phyloP scores from a whole-genome alignment of 53 echinoderm and acorn worm species.

The Luidia sarsii region DNA sequence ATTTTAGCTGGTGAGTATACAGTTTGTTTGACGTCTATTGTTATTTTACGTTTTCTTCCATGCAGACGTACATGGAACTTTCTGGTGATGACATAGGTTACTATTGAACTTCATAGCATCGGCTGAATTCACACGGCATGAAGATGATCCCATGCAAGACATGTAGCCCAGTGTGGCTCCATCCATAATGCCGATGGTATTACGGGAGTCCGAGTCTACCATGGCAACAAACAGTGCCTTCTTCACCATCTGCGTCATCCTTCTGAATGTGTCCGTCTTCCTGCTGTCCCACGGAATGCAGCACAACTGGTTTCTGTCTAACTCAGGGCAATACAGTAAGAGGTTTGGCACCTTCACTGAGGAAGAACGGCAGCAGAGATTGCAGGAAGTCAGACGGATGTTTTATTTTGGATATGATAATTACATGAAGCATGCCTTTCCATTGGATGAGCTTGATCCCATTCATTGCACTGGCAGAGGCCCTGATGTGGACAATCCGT shows the following conservation, averaged over 20 bases:
- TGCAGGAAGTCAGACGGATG: constrained; percentile 84
- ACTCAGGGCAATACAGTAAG: constrained; percentile 58
- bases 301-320: constrained; percentile 43
- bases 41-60: too few species aligned
- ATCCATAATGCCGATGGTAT: constrained; percentile 19
- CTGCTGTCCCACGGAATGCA: constrained; percentile 52
- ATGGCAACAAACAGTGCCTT: constrained; percentile 29
- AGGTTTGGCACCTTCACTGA: constrained; percentile 84
- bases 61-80: too few species aligned
- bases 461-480: constrained; percentile 94
- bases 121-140: too few species aligned
- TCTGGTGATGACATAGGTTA: too few species aligned
- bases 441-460: constrained; percentile 93
- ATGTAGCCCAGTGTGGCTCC: too few species aligned
- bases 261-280: constrained; percentile 52
- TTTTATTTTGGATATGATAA: constrained; percentile 95
- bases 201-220: constrained; percentile 12
- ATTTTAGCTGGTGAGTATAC: too few species aligned
- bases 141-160: too few species aligned
- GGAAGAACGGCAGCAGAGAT: constrained; percentile 64
- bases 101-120: too few species aligned
- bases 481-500: constrained; percentile 90
- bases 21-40: too few species aligned
- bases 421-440: constrained; percentile 92
- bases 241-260: constrained; percentile 25